Evolutionary conservation across 2,113 vertebrate genomes (phyloP), one percentile per base, ranked within the genome.

Genomic region (Phalacrocorax brasilianus): DNA sequence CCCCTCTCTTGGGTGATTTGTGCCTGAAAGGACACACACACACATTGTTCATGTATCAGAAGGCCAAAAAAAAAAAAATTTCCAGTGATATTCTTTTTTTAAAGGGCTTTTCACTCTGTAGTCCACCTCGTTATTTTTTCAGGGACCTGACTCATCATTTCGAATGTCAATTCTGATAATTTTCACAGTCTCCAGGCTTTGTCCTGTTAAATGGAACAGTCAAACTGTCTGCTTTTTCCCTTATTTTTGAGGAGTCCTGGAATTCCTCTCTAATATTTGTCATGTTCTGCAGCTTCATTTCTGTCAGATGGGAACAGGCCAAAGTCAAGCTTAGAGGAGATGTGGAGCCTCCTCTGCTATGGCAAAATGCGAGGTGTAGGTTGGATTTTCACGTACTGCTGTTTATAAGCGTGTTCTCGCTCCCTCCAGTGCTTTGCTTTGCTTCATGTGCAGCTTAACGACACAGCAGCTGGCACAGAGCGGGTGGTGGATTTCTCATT

Each of bases 61-160:
- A 91, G 52, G 27, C 6, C 5, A 45, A 66, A 82, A 53, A 52
- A 21, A 44, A 59, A 14, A 30, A 33, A 26, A 19, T 14, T 55
- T 65, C 32, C 35, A 55, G 44, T 88, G 75, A 27, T 65, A 63
- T 85, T 86, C 19, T 83, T 82, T 28, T 78, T 81, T 92, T 72
- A 92, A 96, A 96, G 58, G n/a, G 56, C 65, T 94, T 90, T 95
- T 78, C 61, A 68, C 94, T 95, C 89, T 72, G 40, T 87, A 87
- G 76, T 49, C 79, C 27, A 8, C 33, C 72, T 93, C 76, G 93
- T 93, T 94, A 92, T 85, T 90, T 92, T 93, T 94, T 89, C 71
- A 89, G 80, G 18, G 49, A 72, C 53, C 73, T 93, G 88, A 94
- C 22, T 97, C 86, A 93, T 95, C 76, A 82, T 70, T 93, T 95